phyloP scores from a whole-genome alignment of 1,140 invertebrate genomes.

The Danaus melanippus region DNA sequence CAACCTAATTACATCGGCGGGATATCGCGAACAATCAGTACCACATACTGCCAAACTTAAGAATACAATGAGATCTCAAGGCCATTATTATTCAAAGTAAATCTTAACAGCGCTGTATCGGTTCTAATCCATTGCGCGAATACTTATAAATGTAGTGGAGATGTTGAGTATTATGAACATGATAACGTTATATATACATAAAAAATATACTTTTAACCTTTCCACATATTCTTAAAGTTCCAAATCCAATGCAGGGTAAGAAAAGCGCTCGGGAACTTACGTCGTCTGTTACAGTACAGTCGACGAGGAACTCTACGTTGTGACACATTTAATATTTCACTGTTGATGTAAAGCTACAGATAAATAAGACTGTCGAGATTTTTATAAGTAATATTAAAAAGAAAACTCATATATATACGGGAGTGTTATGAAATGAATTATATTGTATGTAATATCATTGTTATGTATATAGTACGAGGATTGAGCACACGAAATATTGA shows the following conservation, averaged over 20 bases:
- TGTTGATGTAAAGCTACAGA: no score
- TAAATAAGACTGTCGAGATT: no score
- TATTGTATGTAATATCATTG: no score
- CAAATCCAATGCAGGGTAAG: conserved; percentile 3
- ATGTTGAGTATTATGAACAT: conserved; percentile 30
- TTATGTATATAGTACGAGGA: not conserved
- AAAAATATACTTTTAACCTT: conserved; percentile 19
- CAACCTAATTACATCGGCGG: not conserved
- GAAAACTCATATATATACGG: no score
- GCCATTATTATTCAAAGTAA: conserved; percentile 24
- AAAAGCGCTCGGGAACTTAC: conserved; percentile 22
- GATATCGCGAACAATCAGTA: conserved; percentile 14
- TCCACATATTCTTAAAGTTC: conserved; percentile 13
- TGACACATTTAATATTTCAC: no score
- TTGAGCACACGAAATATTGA: conserved; percentile 2
- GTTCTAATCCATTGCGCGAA: conserved; percentile 33
- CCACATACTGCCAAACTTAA: conserved; percentile 20
- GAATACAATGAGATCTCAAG: conserved; percentile 24
- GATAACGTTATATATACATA: conserved; percentile 21
- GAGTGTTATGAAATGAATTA: no score
- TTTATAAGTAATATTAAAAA: no score
- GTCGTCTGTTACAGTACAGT: conserved; percentile 29
- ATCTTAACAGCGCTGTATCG: conserved; percentile 25
- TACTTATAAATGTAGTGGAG: conserved; percentile 31
- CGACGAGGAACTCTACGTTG: conserved; percentile 18